Base-by-base conservation (phyloP, 2,888 invertebrate genomes). In the Selenia dentaria region DNA sequence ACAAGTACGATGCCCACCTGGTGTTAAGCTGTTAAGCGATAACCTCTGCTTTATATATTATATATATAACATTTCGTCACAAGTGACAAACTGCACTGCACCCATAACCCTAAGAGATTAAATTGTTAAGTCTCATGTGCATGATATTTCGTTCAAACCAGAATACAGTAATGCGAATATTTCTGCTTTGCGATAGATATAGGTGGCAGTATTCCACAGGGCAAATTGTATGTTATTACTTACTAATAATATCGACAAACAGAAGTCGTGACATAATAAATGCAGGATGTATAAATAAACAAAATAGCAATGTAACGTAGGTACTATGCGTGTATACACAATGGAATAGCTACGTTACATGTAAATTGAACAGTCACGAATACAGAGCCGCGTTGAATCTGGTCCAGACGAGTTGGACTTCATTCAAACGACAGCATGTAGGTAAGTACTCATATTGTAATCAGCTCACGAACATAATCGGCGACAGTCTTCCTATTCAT, bases 361-460 rank as follows among this genome's bases (percentile, higher is more conserved):
- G 59, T 62, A 62, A 76, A 78, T 69, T 57, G 61, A 62, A 47
- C 55, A 59, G 71, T 74, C 77, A 79, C 75, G 73, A 57, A 53
- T 55, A 57, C 50, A 50, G 55, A 45, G 43, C 41, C 54, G 44
- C 42, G 56, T 43, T 54, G 42, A 52, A 59, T 37, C 42, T 56
- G 58, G 43, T 56, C 32, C 51, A 57, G 39, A 62, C 60, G 42
- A 61, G 54, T 74, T 70, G 68, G 70, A 74, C 66, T 62, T 62
- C 56, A 63, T 64, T 70, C 70, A 72, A 71, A 50, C 51, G 50
- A 53, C 57, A 51, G 54, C 53, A 53, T 63, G 67, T 69, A 64
- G 2, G 44, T 38, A 29, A 0, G 0, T 31, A 40, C 41, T 52
- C 32, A 53, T 42, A 29, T 33, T 41, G 37, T 36, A 40, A 50